Percentiles rank a stretch among this genome's conserved stretches.
Evolutionary conservation across 2,888 invertebrate species (phyloP).

Genomic region (Nomada flava): DNA sequence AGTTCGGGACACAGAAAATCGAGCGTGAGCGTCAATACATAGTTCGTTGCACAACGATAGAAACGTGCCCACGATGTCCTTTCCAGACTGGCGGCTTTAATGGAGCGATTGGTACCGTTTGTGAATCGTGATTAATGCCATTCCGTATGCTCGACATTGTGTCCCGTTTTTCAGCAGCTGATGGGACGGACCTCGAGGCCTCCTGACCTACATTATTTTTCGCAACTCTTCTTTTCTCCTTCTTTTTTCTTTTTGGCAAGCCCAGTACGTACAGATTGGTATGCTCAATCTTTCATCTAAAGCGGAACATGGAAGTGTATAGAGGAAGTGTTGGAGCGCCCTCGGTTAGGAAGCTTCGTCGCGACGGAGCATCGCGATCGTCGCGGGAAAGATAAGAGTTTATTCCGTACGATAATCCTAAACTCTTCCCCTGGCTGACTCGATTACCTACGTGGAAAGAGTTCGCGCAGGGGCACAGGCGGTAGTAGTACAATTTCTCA

Average conservation of each 20-base stretch:
- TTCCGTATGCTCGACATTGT: slow-evolving; percentile 53
- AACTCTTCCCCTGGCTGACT: not conserved
- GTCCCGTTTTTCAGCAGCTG: slow-evolving; percentile 32
- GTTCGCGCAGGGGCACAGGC: slow-evolving; percentile 7
- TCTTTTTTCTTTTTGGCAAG: not conserved
- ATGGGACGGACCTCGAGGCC: slow-evolving; percentile 21
- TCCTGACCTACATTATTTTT: slow-evolving; percentile 55
- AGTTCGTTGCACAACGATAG: slow-evolving; percentile 44
- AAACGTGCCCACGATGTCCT: slow-evolving; percentile 37
- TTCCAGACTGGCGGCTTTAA: slow-evolving; percentile 34
- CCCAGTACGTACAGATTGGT: no score
- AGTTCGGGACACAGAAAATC: slow-evolving; percentile 2
- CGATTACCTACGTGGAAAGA: slow-evolving; percentile 17
- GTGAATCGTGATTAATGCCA: slow-evolving; percentile 50
- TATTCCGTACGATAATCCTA: not conserved
- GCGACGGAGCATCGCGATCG: not conserved
- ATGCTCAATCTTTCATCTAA: no score
- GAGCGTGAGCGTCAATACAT: slow-evolving; percentile 15
- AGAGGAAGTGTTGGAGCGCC: no score
- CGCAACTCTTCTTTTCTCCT: slow-evolving; percentile 23
- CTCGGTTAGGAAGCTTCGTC: not conserved
- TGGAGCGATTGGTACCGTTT: slow-evolving; percentile 41
- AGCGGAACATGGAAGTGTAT: no score
- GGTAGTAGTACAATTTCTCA: slow-evolving; percentile 44
- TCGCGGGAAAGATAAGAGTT: slow-evolving; percentile 8